Evolutionary conservation across 2,797 vertebrate species (phyloP).

Genomic region (Oryzias sinensis): DNA sequence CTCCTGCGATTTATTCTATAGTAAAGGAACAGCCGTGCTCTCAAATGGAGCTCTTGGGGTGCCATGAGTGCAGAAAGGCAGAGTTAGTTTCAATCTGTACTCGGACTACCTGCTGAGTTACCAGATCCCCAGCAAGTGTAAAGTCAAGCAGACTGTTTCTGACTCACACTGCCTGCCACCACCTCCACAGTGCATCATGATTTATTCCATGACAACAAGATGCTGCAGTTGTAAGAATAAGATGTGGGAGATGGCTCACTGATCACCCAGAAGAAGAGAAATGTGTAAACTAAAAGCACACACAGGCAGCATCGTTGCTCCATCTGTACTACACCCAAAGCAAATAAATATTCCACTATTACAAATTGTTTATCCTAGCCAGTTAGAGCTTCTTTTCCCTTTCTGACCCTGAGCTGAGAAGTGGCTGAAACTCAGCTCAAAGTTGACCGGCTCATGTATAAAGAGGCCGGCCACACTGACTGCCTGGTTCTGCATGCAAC

Average conservation of each 20-base stretch:
- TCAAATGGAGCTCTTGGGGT: constrained; percentile 56
- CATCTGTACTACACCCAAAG: too few relatives aligned
- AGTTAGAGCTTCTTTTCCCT: too few relatives aligned
- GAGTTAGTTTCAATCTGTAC: constrained; percentile 71
- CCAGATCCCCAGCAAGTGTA: constrained; percentile 74
- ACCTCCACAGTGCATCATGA: constrained; percentile 62
- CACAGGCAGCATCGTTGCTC: background rate
- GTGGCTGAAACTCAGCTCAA: too few relatives aligned
- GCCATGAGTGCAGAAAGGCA: constrained; percentile 56
- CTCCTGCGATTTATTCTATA: constrained; percentile 51
- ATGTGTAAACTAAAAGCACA: constrained; percentile 12
- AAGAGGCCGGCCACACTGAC: background rate
- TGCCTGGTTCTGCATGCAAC: background rate
- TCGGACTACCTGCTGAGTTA: constrained; percentile 76
- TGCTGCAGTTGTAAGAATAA: constrained; percentile 38
- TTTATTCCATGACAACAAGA: constrained; percentile 59
- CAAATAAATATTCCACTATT: too few relatives aligned
- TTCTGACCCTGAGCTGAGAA: too few relatives aligned
- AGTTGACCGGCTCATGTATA: background rate
- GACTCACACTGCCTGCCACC: constrained; percentile 63
- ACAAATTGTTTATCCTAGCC: too few relatives aligned
- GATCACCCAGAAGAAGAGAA: constrained; percentile 35
- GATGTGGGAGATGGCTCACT: constrained; percentile 33
- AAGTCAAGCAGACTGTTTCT: constrained; percentile 72
- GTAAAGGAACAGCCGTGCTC: constrained; percentile 60